These are phyloP conservation scores for Ichneumon xanthorius DNA, from an alignment of 2,888 invertebrate species.

Conservation along the genomic window DNA sequence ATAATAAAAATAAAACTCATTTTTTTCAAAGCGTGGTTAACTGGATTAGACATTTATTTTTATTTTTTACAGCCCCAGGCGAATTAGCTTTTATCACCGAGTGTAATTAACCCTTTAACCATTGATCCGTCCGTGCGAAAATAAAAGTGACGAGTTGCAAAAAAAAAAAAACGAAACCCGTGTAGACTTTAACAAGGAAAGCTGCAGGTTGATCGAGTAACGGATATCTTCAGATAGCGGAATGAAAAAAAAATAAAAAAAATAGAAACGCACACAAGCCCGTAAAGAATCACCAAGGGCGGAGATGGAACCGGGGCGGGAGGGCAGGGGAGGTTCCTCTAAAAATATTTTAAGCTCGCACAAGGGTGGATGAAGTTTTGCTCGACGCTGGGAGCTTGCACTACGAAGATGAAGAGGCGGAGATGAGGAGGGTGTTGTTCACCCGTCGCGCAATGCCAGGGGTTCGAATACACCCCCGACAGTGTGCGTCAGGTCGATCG, in stretches of 20 bases:
- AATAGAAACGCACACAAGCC: neutral
- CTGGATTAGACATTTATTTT: too few relatives aligned
- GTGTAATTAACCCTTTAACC: too few relatives aligned
- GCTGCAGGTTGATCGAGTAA: neutral
- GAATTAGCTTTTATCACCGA: too few relatives aligned
- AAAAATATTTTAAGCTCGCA: neutral
- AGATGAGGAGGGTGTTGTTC: neutral
- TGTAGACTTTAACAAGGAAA: neutral
- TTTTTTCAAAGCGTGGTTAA: too few relatives aligned
- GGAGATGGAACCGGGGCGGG: neutral
- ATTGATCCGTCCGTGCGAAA: too few relatives aligned
- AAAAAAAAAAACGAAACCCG: neutral
- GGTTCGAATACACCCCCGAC: neutral
- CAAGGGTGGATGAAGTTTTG: neutral
- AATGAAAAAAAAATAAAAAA: neutral
- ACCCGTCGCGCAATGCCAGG: neutral
- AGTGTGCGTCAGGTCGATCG: neutral
- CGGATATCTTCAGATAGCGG: neutral
- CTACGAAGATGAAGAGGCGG: neutral
- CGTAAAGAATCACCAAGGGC: neutral
- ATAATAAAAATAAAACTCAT: too few relatives aligned
- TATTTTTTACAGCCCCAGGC: too few relatives aligned
- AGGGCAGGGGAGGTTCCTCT: neutral
- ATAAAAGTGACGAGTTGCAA: too few relatives aligned
- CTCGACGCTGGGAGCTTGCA: neutral